Percentiles rank a stretch among this genome's conserved stretches.
Conservation (phyloP, 2,888 invertebrate genomes). For the Galeruca laticollis region DNA sequence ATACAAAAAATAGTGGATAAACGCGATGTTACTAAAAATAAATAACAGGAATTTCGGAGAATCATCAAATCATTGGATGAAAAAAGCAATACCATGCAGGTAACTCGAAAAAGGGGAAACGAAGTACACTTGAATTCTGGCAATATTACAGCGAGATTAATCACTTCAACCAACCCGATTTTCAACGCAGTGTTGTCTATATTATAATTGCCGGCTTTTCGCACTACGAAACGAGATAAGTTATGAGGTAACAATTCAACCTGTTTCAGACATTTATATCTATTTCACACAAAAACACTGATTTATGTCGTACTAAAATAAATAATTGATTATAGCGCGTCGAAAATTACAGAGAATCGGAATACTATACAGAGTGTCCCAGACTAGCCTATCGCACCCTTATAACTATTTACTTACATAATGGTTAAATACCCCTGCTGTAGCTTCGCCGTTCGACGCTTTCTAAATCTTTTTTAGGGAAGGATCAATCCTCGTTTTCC, state of each 20-base stretch:
- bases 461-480: too few relatives aligned
- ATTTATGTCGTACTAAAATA: too few relatives aligned
- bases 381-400: too few relatives aligned
- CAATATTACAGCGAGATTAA: not conserved
- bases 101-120: not conserved
- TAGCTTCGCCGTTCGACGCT: too few relatives aligned
- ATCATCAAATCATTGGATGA: not conserved
- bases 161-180: not conserved
- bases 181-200: not conserved
- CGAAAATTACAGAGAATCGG: too few relatives aligned
- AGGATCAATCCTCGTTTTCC: too few relatives aligned
- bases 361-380: too few relatives aligned
- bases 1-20: not conserved
- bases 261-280: not conserved
- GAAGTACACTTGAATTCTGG: slow-evolving; percentile 1
- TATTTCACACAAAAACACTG: not conserved
- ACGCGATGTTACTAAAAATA: not conserved
- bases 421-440: too few relatives aligned
- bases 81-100: not conserved
- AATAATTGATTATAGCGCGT: too few relatives aligned
- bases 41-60: not conserved
- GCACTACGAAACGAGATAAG: not conserved
- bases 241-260: not conserved
- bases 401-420: too few relatives aligned
- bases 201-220: not conserved